Percentiles rank a stretch among this genome's conserved stretches.
Evolutionary conservation across 2,888 invertebrate genomes (phyloP).

Genomic region (Lydus trimaculatus): DNA sequence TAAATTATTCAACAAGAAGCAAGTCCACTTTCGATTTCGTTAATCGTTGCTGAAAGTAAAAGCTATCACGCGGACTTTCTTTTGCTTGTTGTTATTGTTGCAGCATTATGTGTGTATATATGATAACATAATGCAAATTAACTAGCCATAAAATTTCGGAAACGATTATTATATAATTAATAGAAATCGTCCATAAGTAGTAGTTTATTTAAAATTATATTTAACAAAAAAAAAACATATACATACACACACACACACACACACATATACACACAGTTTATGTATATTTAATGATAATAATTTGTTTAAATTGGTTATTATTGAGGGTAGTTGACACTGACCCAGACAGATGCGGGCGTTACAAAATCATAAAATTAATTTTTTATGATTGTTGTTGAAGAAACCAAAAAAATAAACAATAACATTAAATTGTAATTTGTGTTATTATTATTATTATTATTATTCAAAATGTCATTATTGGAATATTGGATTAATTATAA

Average conservation of each 20-base stretch:
- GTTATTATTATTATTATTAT: too few species aligned
- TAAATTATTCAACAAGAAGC: conserved; percentile 37
- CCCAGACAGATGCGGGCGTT: conserved; percentile 15
- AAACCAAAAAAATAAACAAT: not conserved
- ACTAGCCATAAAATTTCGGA: conserved; percentile 11
- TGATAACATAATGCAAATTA: conserved; percentile 20
- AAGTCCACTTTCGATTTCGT: conserved; percentile 47
- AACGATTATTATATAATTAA: not conserved
- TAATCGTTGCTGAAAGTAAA: conserved; percentile 38
- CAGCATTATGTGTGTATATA: not conserved
- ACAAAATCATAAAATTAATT: conserved; percentile 12
- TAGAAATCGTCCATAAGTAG: not conserved
- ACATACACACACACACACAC: too few species aligned
- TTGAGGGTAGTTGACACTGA: conserved; percentile 19
- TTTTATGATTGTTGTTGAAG: not conserved
- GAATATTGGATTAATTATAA: too few species aligned
- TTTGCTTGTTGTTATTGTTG: conserved; percentile 17
- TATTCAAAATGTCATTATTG: too few species aligned
- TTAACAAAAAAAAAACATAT: conserved; percentile 14
- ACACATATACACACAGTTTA: too few species aligned
- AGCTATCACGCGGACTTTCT: conserved; percentile 26
- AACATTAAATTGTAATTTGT: conserved; percentile 23
- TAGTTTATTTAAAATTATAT: not conserved
- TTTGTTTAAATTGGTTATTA: conserved; percentile 17
- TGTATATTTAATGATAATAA: conserved; percentile 12